Percentiles rank a stretch among this genome's conserved stretches.
Conservation (phyloP, 1,140 invertebrate species). For the Diorhabda elongata region DNA sequence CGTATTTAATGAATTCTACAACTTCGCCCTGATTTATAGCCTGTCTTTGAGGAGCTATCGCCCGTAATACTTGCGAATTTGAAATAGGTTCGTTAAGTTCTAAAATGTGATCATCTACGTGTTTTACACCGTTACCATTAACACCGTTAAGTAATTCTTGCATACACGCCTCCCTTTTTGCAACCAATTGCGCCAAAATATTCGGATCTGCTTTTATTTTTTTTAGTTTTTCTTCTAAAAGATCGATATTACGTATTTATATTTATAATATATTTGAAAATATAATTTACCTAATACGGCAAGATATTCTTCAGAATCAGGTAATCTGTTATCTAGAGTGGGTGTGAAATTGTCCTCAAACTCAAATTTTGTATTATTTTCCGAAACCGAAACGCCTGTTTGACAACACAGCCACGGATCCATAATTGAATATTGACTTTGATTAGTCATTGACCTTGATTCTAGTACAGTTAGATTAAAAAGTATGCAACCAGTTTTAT, state of each 20-base stretch:
- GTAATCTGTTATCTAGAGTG: constrained; percentile 32
- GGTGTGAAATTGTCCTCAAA: constrained; percentile 52
- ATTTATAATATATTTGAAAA: constrained; percentile 26
- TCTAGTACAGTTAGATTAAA: too few relatives aligned
- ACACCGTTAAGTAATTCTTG: constrained; percentile 43
- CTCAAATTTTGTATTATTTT: constrained; percentile 26
- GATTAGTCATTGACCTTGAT: not conserved
- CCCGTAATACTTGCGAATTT: constrained; percentile 44
- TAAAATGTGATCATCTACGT: constrained; percentile 26
- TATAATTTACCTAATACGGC: constrained; percentile 40
- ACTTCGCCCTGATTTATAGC: constrained; percentile 50
- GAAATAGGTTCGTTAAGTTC: constrained; percentile 46
- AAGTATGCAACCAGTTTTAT: too few relatives aligned
- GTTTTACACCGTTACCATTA: constrained; percentile 23
- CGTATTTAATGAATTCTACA: constrained; percentile 50
- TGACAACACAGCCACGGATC: constrained; percentile 37
- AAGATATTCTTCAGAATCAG: constrained; percentile 47
- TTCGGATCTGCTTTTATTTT: constrained; percentile 49
- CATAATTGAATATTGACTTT: constrained; percentile 25
- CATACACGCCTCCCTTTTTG: constrained; percentile 50
- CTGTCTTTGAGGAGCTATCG: constrained; percentile 48
- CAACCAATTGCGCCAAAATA: constrained; percentile 48
- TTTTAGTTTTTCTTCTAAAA: constrained; percentile 49
- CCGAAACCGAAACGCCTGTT: constrained; percentile 12
- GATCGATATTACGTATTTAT: constrained; percentile 5